Base-by-base conservation (phyloP, 2,888 invertebrate genomes). In the Drosophila emarginata region DNA sequence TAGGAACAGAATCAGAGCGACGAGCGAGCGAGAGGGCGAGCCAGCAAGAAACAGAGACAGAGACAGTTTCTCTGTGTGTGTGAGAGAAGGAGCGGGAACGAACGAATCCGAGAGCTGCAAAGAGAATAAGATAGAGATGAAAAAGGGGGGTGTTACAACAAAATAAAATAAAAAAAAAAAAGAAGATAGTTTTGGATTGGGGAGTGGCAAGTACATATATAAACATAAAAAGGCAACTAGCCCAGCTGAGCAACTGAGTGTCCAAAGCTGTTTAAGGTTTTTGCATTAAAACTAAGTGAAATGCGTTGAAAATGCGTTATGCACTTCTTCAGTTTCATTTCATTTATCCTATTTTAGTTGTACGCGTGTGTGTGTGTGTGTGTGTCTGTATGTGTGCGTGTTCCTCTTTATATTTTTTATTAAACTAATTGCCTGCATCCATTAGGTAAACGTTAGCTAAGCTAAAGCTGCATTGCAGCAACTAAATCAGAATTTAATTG, bases 181-280 rank as follows among this genome's bases (percentile, higher is more conserved):
- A 12, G 50, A 21, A 52, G 14, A 14, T 15, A 11, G 21, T 32
- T n/a, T n/a, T 32, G 21, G 12, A 7, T 18, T 18, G 18, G 45
- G 18, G 11, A 45, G 45, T 45, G 12, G 45, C 45, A 45, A 21
- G 45, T 21, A 45, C 12, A 21, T 21, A 12, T 21, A 56, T 61
- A 50, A 60, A 56, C 12, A 68, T 70, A 57, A 67, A 60, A 26
- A 54, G 12, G 14, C 15, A 45, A 15, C 15, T 64, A 76, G 59
- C 37, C 39, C 21, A 36, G 59, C 50, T 62, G 66, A 77, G 61
- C 62, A 69, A 66, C 65, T 65, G 72, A 78, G 80, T 78, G 78
- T 80, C 72, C 61, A 78, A 78, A 78, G 68, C 81, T 75, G 72
- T 76, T 80, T 63, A 78, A 54, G 54, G 54, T 36, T 54, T 54